phyloP scores from a whole-genome alignment of 92 coral and sea anemone genomes.

The Paramuricea clavata region DNA sequence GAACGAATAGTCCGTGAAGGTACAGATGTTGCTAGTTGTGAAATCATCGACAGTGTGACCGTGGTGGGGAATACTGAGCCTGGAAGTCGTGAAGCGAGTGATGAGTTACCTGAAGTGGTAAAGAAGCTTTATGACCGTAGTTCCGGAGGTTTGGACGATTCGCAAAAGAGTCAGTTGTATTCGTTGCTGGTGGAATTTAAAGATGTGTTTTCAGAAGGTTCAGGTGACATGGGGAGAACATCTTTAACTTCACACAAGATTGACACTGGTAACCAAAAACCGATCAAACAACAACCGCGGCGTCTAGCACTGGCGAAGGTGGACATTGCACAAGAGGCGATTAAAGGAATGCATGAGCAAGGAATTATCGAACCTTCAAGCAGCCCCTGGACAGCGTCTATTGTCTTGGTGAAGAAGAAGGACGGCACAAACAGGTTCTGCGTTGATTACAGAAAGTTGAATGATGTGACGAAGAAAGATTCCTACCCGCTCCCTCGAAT shows the following conservation, averaged over 20 bases:
- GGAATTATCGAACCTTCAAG: neutral
- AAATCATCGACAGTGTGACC: constrained; percentile 40
- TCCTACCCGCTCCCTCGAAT: neutral
- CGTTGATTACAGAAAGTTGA: neutral
- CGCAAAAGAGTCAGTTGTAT: neutral
- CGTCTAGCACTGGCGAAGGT: neutral
- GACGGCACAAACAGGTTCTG: neutral
- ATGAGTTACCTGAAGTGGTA: neutral
- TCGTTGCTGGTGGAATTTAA: neutral
- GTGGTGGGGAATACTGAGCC: neutral
- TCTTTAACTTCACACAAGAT: neutral
- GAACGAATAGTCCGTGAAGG: constrained; percentile 29
- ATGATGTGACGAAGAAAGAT: neutral
- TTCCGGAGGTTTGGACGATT: neutral
- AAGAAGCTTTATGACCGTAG: neutral
- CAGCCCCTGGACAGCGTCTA: neutral
- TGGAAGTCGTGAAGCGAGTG: too few species aligned
- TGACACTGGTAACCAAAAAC: constrained; percentile 21
- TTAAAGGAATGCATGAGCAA: neutral
- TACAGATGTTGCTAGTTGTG: constrained; percentile 34
- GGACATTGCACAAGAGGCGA: neutral
- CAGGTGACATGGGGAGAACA: constrained; percentile 34
- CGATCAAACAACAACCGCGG: constrained; percentile 13
- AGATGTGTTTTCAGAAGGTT: neutral
- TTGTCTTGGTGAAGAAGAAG: neutral